A percentile compares a stretch with the other conserved stretches of the same genome.
Conservation (phyloP, 2,113 vertebrate genomes). For the Eulemur macaco region DNA sequence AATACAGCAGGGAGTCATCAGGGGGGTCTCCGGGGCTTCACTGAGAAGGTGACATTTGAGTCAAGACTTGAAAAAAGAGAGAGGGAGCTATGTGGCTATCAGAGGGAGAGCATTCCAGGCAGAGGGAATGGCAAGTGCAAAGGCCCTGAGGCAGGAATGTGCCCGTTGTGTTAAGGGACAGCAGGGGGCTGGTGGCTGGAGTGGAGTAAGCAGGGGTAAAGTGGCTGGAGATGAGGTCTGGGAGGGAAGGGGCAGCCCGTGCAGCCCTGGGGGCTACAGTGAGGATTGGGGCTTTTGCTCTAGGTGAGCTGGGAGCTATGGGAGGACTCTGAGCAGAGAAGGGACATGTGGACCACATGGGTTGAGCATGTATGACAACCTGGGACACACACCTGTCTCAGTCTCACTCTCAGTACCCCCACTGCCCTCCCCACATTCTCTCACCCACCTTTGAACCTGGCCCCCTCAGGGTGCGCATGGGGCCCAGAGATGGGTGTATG, state of each 20-base stretch:
- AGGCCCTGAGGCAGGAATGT: neutral
- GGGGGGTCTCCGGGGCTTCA: neutral
- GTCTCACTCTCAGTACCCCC: too few relatives aligned
- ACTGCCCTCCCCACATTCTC: fast-evolving
- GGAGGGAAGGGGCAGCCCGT: neutral
- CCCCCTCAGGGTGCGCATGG: fast-evolving
- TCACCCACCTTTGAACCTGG: neutral
- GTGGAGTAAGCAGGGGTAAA: neutral
- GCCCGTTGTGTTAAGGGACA: neutral
- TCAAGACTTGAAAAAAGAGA: neutral
- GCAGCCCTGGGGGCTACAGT: neutral
- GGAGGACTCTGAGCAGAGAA: neutral
- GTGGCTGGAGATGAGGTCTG: neutral
- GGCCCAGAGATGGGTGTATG: fast-evolving
- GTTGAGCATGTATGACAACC: fast-evolving
- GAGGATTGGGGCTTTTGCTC: neutral
- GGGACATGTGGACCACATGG: fast-evolving
- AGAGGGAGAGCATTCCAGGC: neutral
- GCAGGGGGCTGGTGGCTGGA: neutral
- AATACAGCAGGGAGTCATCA: neutral
- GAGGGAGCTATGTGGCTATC: neutral
- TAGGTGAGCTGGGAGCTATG: neutral
- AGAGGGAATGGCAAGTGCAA: neutral
- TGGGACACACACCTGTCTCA: neutral
- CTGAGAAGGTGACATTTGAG: neutral